Base-by-base conservation (phyloP, 2,888 invertebrate species). In the Nemurella pictetii region DNA sequence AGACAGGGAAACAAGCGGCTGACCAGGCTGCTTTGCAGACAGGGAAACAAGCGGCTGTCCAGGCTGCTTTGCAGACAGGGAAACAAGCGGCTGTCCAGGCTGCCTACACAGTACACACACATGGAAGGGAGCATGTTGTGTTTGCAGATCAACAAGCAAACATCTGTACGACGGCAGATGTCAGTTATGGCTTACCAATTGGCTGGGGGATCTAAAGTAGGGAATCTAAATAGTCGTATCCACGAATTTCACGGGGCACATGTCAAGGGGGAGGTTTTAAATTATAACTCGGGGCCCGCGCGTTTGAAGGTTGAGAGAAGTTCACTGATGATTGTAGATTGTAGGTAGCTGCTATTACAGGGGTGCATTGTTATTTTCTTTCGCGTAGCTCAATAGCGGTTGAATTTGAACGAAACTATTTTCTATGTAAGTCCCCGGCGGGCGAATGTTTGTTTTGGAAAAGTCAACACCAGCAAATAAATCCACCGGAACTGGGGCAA, bases 131-230 rank as follows among this genome's bases (percentile, higher is more conserved):
- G 55, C 55, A 7, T 12, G 55, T 55, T 15, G 55, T 55, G 55
- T 20, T 55, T 55, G 20, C 55, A 55, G 55, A 55, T 55, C 55
- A 55, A 55, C 55, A 55, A 55, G 15, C 55, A 15, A 55, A 55
- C 55, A 55, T 55, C 55, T 78, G 75, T 78, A 78, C 9, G 3
- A 9, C 9, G 28, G 78, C 78, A 78, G 78, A 27, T 78, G 78
- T 78, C 55, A 20, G 55, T 55, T 55, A 55, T 55, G 55, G 55
- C 55, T 78, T 78, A 78, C 78, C n/a, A 78, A 78, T 28, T 27
- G 12, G 12, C 15, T 30, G 28, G 78, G 78, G 78, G 78, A 78
- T 78, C 78, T 78, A 78, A 28, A 78, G 30, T 78, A 4, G 3
- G 30, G 30, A 30, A 78, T 29, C 78, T 78, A 78, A 78, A 78